Conservation (phyloP, 2,113 vertebrate genomes). For the Narcine bancroftii region DNA sequence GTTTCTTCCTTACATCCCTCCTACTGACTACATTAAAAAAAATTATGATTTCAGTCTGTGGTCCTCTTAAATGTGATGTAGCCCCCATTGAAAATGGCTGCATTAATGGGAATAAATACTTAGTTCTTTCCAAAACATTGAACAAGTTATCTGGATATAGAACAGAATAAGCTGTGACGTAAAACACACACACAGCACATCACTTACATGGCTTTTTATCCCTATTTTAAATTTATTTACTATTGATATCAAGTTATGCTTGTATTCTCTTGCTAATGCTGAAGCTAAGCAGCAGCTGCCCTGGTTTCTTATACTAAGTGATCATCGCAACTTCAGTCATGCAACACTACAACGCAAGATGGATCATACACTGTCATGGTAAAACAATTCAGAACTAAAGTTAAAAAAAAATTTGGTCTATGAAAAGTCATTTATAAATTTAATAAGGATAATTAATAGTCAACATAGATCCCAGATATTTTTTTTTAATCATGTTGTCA, state of each 20-base stretch:
- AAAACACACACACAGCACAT: background rate
- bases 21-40: too few relatives aligned
- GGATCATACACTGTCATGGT: background rate
- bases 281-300: background rate
- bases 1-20: too few relatives aligned
- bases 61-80: too few relatives aligned
- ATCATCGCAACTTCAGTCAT: background rate
- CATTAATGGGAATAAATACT: background rate
- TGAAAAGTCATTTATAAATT: background rate
- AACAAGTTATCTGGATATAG: background rate
- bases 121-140: background rate
- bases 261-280: background rate
- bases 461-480: background rate
- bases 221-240: background rate
- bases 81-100: too few relatives aligned
- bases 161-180: background rate
- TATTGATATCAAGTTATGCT: background rate
- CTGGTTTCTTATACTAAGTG: background rate
- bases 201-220: background rate
- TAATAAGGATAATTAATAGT: background rate
- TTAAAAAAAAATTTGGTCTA: too few relatives aligned
- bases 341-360: background rate
- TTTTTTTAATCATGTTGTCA: too few relatives aligned
- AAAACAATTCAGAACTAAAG: constrained; percentile 4
- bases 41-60: too few relatives aligned